phyloP scores from a whole-genome alignment of 2,113 vertebrate species.

The Archilochus colubris region DNA sequence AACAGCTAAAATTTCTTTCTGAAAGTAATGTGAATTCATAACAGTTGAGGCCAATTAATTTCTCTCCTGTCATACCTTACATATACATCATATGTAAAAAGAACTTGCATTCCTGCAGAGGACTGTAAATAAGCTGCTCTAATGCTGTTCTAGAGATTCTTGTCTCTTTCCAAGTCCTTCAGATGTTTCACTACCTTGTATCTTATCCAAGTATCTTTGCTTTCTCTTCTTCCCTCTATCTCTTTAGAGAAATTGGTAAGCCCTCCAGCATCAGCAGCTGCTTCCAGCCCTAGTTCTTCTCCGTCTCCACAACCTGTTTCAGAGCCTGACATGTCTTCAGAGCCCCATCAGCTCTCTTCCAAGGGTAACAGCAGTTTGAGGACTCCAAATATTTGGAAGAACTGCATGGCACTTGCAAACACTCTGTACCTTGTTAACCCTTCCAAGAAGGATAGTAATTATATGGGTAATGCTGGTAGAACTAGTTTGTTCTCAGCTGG shows the following conservation, averaged over 20 bases:
- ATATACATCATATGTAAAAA: neutral
- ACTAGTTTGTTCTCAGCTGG: constrained; percentile 15
- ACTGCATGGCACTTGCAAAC: constrained; percentile 74
- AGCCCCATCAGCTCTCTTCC: constrained; percentile 82
- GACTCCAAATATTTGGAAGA: constrained; percentile 75
- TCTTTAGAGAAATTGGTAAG: constrained; percentile 84
- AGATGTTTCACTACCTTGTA: constrained; percentile 32
- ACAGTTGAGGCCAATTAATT: neutral
- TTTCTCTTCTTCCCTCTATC: constrained; percentile 73
- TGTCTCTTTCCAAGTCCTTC: constrained; percentile 62
- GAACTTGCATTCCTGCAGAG: neutral
- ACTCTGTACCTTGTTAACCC: constrained; percentile 50
- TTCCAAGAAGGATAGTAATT: constrained; percentile 52
- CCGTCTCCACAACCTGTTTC: constrained; percentile 85
- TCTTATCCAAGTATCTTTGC: constrained; percentile 73
- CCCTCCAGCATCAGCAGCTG: constrained; percentile 85
- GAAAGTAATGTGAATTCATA: neutral
- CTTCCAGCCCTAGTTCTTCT: constrained; percentile 86
- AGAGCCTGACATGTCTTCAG: constrained; percentile 84
- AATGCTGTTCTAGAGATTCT: constrained; percentile 40
- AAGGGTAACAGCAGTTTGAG: constrained; percentile 84
- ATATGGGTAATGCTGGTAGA: constrained; percentile 32
- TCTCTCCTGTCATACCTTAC: neutral
- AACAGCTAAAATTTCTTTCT: constrained; percentile 5
- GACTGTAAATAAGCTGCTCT: constrained; percentile 19